phyloP scores from a whole-genome alignment of 2,797 vertebrate genomes.

The Delichon dasypus region DNA sequence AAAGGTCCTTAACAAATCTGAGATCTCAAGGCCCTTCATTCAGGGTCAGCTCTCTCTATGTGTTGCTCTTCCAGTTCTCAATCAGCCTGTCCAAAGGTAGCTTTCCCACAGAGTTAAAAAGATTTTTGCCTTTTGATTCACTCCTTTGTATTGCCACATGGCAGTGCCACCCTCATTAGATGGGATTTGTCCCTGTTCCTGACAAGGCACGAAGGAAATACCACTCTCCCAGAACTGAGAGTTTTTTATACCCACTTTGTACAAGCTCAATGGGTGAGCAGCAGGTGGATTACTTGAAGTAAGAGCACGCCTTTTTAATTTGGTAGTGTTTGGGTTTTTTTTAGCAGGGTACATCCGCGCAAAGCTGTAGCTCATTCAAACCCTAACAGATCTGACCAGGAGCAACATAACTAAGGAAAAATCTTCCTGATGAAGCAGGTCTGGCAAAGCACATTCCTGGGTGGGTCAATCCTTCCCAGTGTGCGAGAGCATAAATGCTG shows the following conservation, averaged over 20 bases:
- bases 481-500: neutral
- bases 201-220: constrained; percentile 16
- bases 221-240: neutral
- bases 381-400: neutral
- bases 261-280: constrained; percentile 2
- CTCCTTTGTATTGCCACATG: neutral
- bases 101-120: neutral
- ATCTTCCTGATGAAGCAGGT: neutral
- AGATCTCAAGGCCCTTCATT: constrained; percentile 21
- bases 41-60: neutral
- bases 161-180: constrained; percentile 47
- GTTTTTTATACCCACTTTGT: constrained; percentile 18
- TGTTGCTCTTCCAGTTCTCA: neutral
- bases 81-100: neutral
- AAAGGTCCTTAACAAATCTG: constrained; percentile 19
- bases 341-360: neutral
- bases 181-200: neutral
- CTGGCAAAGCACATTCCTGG: neutral
- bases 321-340: neutral
- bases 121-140: neutral
- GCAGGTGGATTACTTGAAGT: constrained; percentile 50
- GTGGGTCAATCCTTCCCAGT: neutral
- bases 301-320: neutral
- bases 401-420: neutral
- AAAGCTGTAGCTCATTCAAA: neutral